Evolutionary conservation across 1,140 invertebrate genomes (phyloP).

Genomic region (Colletes latitarsis): DNA sequence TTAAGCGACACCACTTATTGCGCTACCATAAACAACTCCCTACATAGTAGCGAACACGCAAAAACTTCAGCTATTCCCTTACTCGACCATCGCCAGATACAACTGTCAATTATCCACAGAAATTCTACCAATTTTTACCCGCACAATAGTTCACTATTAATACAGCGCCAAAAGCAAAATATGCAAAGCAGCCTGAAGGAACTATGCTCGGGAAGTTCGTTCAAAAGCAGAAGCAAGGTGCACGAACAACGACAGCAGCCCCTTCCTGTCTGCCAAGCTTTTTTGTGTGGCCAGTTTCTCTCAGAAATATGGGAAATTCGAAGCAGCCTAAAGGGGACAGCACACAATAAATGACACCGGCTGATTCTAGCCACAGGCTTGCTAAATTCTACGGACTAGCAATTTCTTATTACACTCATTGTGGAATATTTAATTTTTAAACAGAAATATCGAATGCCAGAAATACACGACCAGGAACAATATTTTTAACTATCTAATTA

Average conservation of each 20-base stretch:
- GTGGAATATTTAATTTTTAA: too few relatives aligned
- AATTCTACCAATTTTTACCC: not conserved
- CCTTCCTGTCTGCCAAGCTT: not conserved
- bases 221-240: constrained; percentile 3
- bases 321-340: not conserved
- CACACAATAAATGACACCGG: constrained; percentile 35
- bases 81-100: too few relatives aligned
- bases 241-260: constrained; percentile 24
- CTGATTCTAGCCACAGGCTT: not conserved
- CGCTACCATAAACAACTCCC: too few relatives aligned
- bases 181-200: not conserved
- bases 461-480: too few relatives aligned
- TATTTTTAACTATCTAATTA: too few relatives aligned
- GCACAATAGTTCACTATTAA: too few relatives aligned
- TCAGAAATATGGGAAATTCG: constrained; percentile 58
- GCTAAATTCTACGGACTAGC: too few relatives aligned
- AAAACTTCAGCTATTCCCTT: too few relatives aligned
- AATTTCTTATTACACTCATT: too few relatives aligned
- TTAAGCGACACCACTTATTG: not conserved
- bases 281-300: constrained; percentile 28
- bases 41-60: too few relatives aligned
- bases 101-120: too few relatives aligned
- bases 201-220: not conserved
- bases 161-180: not conserved
- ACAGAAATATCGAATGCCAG: too few relatives aligned